Evolutionary conservation across 2,888 invertebrate species (phyloP), one percentile per base, ranked within the genome.

Genomic region (Ormyrus thymus): DNA sequence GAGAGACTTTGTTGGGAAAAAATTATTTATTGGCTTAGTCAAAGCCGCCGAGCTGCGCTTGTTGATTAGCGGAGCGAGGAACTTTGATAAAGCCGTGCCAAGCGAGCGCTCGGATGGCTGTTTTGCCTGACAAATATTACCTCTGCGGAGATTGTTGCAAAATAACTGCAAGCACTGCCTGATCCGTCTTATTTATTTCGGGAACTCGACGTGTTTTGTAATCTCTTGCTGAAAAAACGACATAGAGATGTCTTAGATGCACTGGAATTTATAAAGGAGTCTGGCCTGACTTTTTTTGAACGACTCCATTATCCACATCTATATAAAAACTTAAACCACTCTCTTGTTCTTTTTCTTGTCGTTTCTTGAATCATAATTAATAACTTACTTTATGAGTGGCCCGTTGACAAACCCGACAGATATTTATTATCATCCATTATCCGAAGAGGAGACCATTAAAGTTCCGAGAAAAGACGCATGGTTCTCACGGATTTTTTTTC

Each of bases 371-470:
- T 64, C 74, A 65, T 72, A 64, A 78, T 74, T 58, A 78, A 69
- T 70, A 70, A 74, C 59, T 74, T 53, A 29, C 11, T 66, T 64
- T 50, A 62, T 64, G 48, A 58, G 45, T 51, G 58, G 29, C 62
- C 50, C 15, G 69, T 61, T 73, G 78, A 78, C 73, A 78, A 69
- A 73, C 43, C 13, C n/a, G 78, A 78, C 78, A 55, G 58, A 46
- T 79, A 79, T 79, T 79, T 79, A 70, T 75, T 59, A 75, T 71
- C 72, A 53, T 66, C 55, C 29, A 29, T 29, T 29, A 29, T 29
- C 29, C 51, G 8, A n/a, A 56, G 43, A 13, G 56, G 61, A 53
- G 53, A 29, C 50, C 73, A 73, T 78, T 71, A 73, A 68, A 66
- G 10, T 59, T 59, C 72, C 64, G 11, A 13, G 59, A 77, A 72